phyloP scores from a whole-genome alignment of 35 echinoderm and acorn worm genomes.

The Chiridota heheva region DNA sequence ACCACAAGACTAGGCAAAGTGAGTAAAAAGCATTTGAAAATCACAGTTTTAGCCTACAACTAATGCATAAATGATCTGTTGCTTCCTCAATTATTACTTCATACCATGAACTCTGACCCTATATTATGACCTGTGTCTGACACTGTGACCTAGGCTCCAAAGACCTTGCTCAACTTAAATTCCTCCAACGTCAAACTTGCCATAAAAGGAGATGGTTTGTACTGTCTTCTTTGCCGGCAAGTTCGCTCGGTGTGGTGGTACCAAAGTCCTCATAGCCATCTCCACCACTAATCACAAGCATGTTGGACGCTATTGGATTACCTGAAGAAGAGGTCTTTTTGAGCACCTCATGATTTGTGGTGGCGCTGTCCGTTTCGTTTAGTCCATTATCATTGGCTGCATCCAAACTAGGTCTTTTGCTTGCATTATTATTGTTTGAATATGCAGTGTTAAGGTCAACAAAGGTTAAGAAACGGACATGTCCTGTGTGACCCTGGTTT shows the following conservation, averaged over 20 bases:
- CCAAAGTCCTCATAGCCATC: conserved; percentile 98
- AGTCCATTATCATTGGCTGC: conserved; percentile 3
- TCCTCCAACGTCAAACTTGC: conserved; percentile 70
- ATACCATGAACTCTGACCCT: no score
- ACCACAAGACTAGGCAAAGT: no score
- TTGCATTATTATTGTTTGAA: conserved; percentile 48
- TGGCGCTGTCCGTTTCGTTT: conserved; percentile 5
- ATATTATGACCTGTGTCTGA: no score
- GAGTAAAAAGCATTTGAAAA: no score
- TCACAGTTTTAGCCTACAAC: no score
- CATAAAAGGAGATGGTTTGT: conserved; percentile 94
- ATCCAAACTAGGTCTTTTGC: conserved; percentile 29
- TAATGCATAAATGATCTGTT: no score
- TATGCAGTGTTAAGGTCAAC: conserved; percentile 74
- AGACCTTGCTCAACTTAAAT: no score
- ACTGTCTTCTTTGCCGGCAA: conserved; percentile 94
- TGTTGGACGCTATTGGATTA: conserved; percentile 48
- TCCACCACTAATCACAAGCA: conserved; percentile 97
- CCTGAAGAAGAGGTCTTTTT: conserved; percentile 54
- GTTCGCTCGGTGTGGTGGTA: conserved; percentile 82
- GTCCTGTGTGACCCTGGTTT: conserved; percentile 92
- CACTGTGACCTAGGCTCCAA: no score
- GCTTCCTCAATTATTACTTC: no score
- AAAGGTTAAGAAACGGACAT: conserved; percentile 84
- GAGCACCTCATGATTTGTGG: conserved; percentile 48